These are phyloP conservation scores for Otolemur crassicaudatus DNA, from an alignment of 2,797 vertebrate genomes.

Conservation along the genomic window DNA sequence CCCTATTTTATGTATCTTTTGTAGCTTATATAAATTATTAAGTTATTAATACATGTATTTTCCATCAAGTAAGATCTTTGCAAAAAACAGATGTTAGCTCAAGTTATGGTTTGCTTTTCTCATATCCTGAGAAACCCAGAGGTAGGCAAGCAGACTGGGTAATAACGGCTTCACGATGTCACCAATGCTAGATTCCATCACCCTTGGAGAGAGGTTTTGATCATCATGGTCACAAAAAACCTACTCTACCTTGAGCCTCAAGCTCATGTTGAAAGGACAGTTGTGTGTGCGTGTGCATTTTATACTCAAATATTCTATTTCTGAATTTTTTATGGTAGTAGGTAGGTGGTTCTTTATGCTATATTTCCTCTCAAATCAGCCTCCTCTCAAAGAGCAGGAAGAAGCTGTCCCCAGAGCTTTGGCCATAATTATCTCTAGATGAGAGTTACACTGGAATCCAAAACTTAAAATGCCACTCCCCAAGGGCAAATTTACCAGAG, in stretches of 20 bases:
- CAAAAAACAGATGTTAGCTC: not conserved
- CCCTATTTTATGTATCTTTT: not conserved
- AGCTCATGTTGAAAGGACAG: not conserved
- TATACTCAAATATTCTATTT: conserved; percentile 21
- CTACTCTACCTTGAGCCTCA: not conserved
- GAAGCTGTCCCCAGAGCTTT: not conserved
- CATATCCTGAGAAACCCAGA: not conserved
- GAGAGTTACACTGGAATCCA: conserved; percentile 18
- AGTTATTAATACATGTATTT: not conserved
- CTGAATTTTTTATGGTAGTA: not conserved
- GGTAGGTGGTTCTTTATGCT: not conserved
- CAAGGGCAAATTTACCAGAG: not conserved
- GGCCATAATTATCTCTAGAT: not conserved
- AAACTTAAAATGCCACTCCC: conserved; percentile 46
- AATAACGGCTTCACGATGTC: not conserved
- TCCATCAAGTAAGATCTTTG: conserved; percentile 33
- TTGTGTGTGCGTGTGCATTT: not conserved
- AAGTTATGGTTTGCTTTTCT: conserved; percentile 17
- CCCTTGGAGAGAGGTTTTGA: not conserved
- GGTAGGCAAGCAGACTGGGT: not conserved
- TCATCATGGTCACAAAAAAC: conserved; percentile 17
- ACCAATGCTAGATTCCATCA: not conserved
- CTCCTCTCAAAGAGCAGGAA: not conserved
- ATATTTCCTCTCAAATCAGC: not conserved
- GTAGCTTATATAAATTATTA: not conserved